Percentiles rank a stretch among this genome's conserved stretches.
Conservation (phyloP, 92 coral and sea anemone species). For the Micromussa lordhowensis region DNA sequence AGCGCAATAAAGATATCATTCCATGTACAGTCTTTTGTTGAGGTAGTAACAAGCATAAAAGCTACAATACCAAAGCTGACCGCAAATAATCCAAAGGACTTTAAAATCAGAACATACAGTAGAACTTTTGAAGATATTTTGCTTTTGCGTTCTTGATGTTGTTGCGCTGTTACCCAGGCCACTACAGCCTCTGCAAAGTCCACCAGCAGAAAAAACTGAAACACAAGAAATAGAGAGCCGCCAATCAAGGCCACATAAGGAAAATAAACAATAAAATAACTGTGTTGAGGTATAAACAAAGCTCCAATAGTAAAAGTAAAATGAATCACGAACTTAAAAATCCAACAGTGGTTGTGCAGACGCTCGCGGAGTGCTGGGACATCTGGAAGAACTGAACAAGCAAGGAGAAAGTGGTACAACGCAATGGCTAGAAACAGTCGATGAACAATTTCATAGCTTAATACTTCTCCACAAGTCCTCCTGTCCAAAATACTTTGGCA, state of each 20-base stretch:
- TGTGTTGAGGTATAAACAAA: conserved; percentile 55
- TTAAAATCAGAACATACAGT: neutral
- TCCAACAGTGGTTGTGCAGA: conserved; percentile 55
- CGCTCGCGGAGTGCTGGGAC: conserved; percentile 19
- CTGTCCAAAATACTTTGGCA: conserved; percentile 37
- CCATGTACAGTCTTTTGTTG: conserved; percentile 57
- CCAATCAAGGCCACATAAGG: conserved; percentile 43
- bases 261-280: conserved; percentile 30
- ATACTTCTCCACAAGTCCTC: conserved; percentile 23
- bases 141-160: neutral
- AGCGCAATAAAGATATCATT: conserved; percentile 37
- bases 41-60: conserved; percentile 23
- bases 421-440: conserved; percentile 44
- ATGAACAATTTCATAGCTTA: conserved; percentile 47
- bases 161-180: neutral
- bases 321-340: conserved; percentile 24
- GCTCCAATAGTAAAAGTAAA: conserved; percentile 2
- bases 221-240: conserved; percentile 41
- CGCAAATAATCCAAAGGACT: conserved; percentile 36
- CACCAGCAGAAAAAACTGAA: conserved; percentile 42
- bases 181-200: conserved; percentile 44
- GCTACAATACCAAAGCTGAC: conserved; percentile 27
- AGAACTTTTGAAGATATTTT: neutral
- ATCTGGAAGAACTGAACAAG: conserved; percentile 34
- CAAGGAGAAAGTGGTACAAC: conserved; percentile 37